Evolutionary conservation across 2,888 invertebrate species (phyloP).

Genomic region (Hoplodrina ambigua): DNA sequence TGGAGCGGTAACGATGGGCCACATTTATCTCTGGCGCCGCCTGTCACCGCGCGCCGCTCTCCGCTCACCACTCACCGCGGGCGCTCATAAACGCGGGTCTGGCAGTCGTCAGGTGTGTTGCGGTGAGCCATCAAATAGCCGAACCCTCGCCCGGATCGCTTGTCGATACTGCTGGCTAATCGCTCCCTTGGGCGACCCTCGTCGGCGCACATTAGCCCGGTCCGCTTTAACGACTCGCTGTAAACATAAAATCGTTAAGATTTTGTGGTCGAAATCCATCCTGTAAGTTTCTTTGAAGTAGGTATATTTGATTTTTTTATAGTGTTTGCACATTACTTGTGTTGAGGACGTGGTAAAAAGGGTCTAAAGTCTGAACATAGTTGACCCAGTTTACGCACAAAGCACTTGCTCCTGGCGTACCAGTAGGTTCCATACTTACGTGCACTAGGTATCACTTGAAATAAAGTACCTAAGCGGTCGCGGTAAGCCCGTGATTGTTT

Average conservation of each 20-base stretch:
- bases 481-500: slow-evolving; percentile 14
- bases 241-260: slow-evolving; percentile 60
- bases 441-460: background rate
- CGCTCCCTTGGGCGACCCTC: slow-evolving; percentile 67
- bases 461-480: slow-evolving; percentile 26
- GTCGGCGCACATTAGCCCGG: slow-evolving; percentile 64
- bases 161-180: slow-evolving; percentile 68
- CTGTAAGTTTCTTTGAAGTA: slow-evolving; percentile 33
- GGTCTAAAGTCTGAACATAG: slow-evolving; percentile 44
- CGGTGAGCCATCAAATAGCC: slow-evolving; percentile 58
- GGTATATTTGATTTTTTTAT: slow-evolving; percentile 41
- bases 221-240: slow-evolving; percentile 61
- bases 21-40: slow-evolving; percentile 70
- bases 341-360: slow-evolving; percentile 41
- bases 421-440: background rate
- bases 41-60: slow-evolving; percentile 64
- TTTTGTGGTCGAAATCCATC: slow-evolving; percentile 49
- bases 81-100: slow-evolving; percentile 57
- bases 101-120: slow-evolving; percentile 67
- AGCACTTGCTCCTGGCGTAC: slow-evolving; percentile 35
- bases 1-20: slow-evolving; percentile 65
- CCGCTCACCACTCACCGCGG: slow-evolving; percentile 61
- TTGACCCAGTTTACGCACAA: slow-evolving; percentile 52
- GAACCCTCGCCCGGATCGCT: slow-evolving; percentile 53
- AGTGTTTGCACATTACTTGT: slow-evolving; percentile 33